Evolutionary conservation across 1,140 invertebrate genomes (phyloP).

Genomic region (Bombus superbus): DNA sequence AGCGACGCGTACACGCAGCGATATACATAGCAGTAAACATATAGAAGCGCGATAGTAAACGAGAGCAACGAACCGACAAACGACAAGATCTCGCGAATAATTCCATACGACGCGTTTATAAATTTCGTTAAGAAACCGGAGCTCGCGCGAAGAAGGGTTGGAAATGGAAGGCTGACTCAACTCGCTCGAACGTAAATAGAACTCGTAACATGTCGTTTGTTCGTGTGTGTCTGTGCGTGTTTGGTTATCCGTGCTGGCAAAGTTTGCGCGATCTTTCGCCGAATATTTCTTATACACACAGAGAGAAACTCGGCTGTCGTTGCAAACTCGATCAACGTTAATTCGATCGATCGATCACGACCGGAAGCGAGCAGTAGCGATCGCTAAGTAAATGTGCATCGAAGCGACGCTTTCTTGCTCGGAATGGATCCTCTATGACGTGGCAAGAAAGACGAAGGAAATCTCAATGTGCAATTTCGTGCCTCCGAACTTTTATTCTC

Average conservation of each 20-base stretch:
- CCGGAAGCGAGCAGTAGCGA: too few relatives aligned
- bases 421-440: too few relatives aligned
- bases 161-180: background rate
- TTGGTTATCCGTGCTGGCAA: background rate
- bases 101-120: constrained; percentile 24
- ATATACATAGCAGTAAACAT: too few relatives aligned
- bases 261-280: background rate
- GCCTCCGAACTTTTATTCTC: too few relatives aligned
- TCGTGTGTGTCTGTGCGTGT: too few relatives aligned
- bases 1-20: too few relatives aligned
- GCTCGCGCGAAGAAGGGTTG: background rate
- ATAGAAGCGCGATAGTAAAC: background rate
- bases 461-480: too few relatives aligned
- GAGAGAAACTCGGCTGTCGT: background rate
- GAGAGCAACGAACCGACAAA: background rate
- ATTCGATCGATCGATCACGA: background rate
- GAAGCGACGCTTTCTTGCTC: too few relatives aligned
- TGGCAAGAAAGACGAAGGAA: too few relatives aligned
- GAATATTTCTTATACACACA: background rate
- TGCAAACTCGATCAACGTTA: background rate
- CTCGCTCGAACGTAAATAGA: constrained; percentile 41
- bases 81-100: constrained; percentile 3
- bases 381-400: background rate
- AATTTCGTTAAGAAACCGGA: constrained; percentile 12
- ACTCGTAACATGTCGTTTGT: background rate